Base-by-base conservation (phyloP, 2,797 vertebrate genomes). In the Cebuella pygmaea region DNA sequence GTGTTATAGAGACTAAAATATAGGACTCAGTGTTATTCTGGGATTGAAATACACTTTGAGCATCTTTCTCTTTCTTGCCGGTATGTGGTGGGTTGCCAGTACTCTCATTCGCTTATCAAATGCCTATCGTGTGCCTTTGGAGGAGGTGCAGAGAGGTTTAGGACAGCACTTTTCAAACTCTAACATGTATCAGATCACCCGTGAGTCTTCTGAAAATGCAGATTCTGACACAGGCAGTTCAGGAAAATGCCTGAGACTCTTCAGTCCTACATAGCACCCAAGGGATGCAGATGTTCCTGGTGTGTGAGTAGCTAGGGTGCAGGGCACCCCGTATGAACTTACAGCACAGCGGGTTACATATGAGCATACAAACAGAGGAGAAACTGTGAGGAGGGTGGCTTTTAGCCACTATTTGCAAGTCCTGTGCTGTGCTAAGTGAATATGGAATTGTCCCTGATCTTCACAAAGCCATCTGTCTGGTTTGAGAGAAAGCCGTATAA, bases 261-360 rank as follows among this genome's bases (percentile, higher is more conserved):
- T 55, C 2, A 4, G 8, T 81, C 57, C 46, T 64, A 3, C 44
- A 78, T 76, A 26, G 4, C 30, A 39, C 57, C 50, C 44, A 30
- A 13, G 15, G 3, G 15, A 39, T 14, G 7, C 44, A 75, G 11
- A 0, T 44, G 7, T 1, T 57, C 7, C 48, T 72, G 33, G 13
- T n/a, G 46, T 84, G 13, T 80, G 76, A n/a, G 44, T 15, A 6
- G 14, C 61, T 20, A 84, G 7, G 2, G 27, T 14, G 2, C 30
- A 46, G n/a, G 52, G 48, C 10, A 39, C 26, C 1, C 11, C 33
- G n/a, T 57, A 0, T 70, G 81, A 64, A 41, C 22, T n/a, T 41
- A 17, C 0, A 5, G 19, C 8, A 0, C 39, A 10, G 20, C 13
- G 55, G 39, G 10, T 41, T 39, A 27, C 2, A 10, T 27, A 13